phyloP scores from a whole-genome alignment of 2,888 invertebrate genomes.

The Drosophila suboccidentalis region DNA sequence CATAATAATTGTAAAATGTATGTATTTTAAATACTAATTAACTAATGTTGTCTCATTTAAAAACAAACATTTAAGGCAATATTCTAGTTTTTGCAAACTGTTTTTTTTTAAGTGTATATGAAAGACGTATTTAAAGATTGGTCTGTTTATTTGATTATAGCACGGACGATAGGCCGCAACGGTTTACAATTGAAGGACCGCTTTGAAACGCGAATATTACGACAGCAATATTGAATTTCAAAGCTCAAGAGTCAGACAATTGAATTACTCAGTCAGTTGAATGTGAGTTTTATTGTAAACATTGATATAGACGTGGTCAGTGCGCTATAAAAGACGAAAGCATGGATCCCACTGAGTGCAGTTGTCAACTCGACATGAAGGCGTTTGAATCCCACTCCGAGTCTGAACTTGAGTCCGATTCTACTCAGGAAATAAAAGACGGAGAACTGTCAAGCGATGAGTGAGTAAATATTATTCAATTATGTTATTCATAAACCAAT shows the following conservation, averaged over 20 bases:
- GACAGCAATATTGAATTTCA: conserved; percentile 30
- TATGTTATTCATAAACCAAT: not conserved
- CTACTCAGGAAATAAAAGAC: not conserved
- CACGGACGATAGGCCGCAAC: not conserved
- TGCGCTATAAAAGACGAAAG: conserved; percentile 39
- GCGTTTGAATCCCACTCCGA: conserved; percentile 27
- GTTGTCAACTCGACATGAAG: conserved; percentile 58
- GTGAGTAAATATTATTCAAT: conserved; percentile 32
- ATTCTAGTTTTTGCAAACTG: no score
- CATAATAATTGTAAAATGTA: no score
- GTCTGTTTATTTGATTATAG: conserved; percentile 16
- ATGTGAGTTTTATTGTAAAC: conserved; percentile 45
- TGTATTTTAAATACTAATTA: no score
- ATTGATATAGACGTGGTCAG: conserved; percentile 11
- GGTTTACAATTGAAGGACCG: conserved; percentile 1
- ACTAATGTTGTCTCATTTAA: no score
- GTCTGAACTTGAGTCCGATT: conserved; percentile 12
- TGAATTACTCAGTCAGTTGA: conserved; percentile 5
- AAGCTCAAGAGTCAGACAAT: conserved; percentile 3
- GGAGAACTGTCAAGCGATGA: not conserved
- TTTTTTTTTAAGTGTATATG: not conserved
- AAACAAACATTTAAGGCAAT: no score
- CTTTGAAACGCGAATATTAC: conserved; percentile 3
- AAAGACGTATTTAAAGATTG: not conserved
- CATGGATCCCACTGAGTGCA: conserved; percentile 22